Conservation (phyloP, 2,113 vertebrate genomes). For the Anhinga anhinga region DNA sequence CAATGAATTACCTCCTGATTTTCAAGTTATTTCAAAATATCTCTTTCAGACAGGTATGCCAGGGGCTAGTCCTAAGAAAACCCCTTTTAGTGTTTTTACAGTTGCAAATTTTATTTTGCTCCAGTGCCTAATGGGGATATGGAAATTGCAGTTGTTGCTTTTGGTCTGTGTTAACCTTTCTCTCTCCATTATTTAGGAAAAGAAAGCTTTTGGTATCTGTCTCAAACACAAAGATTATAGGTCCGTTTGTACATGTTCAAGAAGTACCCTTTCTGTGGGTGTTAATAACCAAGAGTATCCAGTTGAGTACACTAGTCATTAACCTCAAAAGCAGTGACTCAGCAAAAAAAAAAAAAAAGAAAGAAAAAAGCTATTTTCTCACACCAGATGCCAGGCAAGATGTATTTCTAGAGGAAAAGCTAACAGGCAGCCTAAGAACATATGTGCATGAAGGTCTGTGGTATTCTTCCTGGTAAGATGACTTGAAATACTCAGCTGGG, state of each 20-base stretch:
- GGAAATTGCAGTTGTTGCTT: conserved; percentile 5
- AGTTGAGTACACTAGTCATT: not conserved
- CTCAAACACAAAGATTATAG: conserved; percentile 10
- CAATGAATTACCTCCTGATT: conserved; percentile 8
- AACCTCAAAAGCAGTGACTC: conserved; percentile 42
- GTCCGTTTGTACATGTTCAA: not conserved
- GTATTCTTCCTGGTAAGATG: not conserved
- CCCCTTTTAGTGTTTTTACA: conserved; percentile 41
- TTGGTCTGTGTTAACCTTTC: conserved; percentile 23
- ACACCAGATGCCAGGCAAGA: conserved; percentile 29
- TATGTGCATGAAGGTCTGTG: not conserved
- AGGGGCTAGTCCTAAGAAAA: conserved; percentile 62
- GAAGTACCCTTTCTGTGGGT: not conserved
- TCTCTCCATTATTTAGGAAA: not conserved
- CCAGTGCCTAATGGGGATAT: not conserved
- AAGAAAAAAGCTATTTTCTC: not conserved
- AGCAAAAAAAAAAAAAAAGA: not conserved
- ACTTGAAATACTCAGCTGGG: conserved; percentile 5
- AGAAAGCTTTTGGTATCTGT: not conserved
- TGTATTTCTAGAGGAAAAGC: conserved; percentile 31
- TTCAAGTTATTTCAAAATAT: conserved; percentile 38
- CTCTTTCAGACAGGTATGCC: conserved; percentile 57
- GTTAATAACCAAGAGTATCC: not conserved
- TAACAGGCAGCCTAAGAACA: conserved; percentile 34
- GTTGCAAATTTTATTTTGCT: conserved; percentile 56